Evolutionary conservation across 2,797 vertebrate species (phyloP).

Genomic region (Sibirionetta formosa): DNA sequence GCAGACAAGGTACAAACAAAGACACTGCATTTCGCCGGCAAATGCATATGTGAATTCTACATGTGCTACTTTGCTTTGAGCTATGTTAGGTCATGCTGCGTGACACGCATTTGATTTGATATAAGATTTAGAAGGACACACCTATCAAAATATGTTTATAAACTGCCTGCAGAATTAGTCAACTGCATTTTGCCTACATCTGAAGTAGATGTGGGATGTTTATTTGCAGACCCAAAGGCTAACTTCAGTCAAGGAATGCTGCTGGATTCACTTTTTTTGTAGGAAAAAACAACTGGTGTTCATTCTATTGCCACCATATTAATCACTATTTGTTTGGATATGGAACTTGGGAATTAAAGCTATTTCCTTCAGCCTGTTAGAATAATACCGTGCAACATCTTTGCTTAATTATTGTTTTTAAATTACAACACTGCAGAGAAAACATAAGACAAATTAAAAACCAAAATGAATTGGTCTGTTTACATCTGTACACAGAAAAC

Average conservation of each 20-base stretch:
- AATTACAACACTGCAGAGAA: background rate
- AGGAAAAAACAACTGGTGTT: background rate
- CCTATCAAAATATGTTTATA: constrained; percentile 59
- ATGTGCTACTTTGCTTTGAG: constrained; percentile 55
- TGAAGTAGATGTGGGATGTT: constrained; percentile 14
- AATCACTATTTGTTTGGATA: background rate
- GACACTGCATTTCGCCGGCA: background rate
- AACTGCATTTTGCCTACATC: constrained; percentile 11
- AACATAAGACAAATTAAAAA: background rate
- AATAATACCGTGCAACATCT: background rate
- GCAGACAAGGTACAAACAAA: constrained; percentile 53
- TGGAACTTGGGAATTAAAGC: background rate
- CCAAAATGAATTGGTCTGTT: constrained; percentile 38
- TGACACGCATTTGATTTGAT: constrained; percentile 52
- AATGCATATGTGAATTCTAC: constrained; percentile 4
- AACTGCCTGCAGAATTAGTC: constrained; percentile 52
- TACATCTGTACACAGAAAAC: background rate
- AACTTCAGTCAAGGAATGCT: background rate
- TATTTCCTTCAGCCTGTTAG: background rate
- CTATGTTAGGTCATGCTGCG: constrained; percentile 46
- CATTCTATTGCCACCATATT: background rate
- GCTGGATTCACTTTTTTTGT: background rate
- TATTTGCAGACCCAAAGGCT: constrained; percentile 12
- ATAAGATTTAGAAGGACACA: constrained; percentile 45
- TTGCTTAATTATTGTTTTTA: constrained; percentile 48